Conservation (phyloP, 1,140 invertebrate species). For the Microplitis demolitor region DNA sequence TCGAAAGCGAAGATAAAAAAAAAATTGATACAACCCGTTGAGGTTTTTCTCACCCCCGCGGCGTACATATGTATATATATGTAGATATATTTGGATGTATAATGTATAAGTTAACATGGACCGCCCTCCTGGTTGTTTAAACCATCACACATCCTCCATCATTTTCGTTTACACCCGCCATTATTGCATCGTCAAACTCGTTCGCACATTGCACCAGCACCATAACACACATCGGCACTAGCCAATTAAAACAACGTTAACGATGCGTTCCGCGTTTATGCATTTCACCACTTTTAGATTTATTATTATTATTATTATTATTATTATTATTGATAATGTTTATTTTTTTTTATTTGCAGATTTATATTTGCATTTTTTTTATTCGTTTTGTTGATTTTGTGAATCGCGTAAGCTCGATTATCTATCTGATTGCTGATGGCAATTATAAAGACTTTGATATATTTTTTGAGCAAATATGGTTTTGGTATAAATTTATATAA, state of each 20-base stretch:
- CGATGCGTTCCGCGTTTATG: conserved; percentile 26
- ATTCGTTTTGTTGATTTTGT: too few species aligned
- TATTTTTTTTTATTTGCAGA: not conserved
- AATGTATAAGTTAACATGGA: not conserved
- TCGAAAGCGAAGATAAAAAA: too few species aligned
- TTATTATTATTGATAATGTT: not conserved
- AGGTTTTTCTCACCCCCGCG: too few species aligned
- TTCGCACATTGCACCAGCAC: not conserved
- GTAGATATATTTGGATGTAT: not conserved
- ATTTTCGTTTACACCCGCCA: conserved; percentile 28
- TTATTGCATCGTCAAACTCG: conserved; percentile 12
- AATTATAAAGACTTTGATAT: too few species aligned
- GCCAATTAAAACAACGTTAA: conserved; percentile 34
- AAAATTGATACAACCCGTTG: too few species aligned
- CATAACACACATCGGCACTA: not conserved
- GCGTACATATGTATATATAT: too few species aligned
- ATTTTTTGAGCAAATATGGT: too few species aligned
- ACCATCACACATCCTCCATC: conserved; percentile 27
- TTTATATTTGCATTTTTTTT: too few species aligned
- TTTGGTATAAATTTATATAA: too few species aligned
- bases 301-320: not conserved
- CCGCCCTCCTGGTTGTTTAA: conserved; percentile 26
- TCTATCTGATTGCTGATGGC: too few species aligned
- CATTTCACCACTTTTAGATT: conserved; percentile 11
- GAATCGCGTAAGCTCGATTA: too few species aligned